phyloP scores from a whole-genome alignment of 2,888 invertebrate species.

The Herminia tarsipennalis region DNA sequence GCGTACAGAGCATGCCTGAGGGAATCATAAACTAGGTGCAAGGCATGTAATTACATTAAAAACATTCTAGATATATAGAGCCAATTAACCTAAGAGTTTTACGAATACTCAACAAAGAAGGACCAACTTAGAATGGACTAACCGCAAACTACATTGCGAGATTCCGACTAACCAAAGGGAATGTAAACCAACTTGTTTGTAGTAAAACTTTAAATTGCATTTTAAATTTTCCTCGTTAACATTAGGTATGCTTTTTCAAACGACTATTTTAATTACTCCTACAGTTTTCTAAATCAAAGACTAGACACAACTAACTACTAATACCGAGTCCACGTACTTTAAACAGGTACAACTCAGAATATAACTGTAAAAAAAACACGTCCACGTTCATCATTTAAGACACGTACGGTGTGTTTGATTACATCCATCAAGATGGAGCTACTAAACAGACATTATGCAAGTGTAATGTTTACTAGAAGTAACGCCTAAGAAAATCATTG shows the following conservation, averaged over 20 bases:
- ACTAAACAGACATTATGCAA: constrained; percentile 42
- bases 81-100: constrained; percentile 62
- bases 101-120: constrained; percentile 63
- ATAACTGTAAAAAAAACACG: constrained; percentile 19
- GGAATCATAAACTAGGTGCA: not conserved
- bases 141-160: constrained; percentile 69
- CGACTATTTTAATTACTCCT: constrained; percentile 48
- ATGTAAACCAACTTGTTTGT: constrained; percentile 75
- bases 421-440: constrained; percentile 32
- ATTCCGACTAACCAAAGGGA: constrained; percentile 75
- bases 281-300: too few relatives aligned
- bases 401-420: constrained; percentile 32
- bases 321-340: too few relatives aligned
- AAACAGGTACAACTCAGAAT: constrained; percentile 16
- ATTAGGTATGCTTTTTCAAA: constrained; percentile 56
- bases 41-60: constrained; percentile 4
- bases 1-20: too few relatives aligned
- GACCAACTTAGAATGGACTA: constrained; percentile 62
- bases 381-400: constrained; percentile 18
- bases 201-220: constrained; percentile 81
- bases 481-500: constrained; percentile 50
- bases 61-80: constrained; percentile 15
- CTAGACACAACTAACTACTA: too few relatives aligned
- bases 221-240: constrained; percentile 78
- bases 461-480: constrained; percentile 49